Conservation (phyloP, 2,797 vertebrate species). For the Pseudopleuronectes americanus region DNA sequence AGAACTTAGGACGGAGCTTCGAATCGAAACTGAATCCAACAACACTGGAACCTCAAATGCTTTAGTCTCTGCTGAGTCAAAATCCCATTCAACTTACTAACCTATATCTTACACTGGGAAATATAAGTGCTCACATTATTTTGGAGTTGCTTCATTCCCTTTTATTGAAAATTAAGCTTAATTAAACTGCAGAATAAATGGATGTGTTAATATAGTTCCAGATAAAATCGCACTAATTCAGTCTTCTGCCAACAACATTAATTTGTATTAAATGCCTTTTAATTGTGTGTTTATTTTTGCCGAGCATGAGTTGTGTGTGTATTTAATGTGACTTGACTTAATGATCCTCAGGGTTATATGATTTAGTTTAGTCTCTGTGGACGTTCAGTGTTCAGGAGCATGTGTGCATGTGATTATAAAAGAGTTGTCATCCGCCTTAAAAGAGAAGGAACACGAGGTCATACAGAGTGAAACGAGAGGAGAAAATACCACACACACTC, state of each 20-base stretch:
- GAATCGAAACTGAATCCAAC: not conserved
- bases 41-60: not conserved
- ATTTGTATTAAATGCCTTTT: conserved; percentile 12
- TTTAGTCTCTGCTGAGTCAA: not conserved
- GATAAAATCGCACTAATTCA: conserved; percentile 24
- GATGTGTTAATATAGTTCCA: conserved; percentile 1
- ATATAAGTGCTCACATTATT: conserved; percentile 14
- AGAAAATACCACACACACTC: conserved; percentile 19
- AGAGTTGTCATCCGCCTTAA: conserved; percentile 43
- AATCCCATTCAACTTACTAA: conserved; percentile 9
- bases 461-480: conserved; percentile 19
- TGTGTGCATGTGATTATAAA: conserved; percentile 55
- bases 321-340: conserved; percentile 54
- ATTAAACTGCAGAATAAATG: conserved; percentile 12
- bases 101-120: conserved; percentile 1
- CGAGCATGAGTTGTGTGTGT: conserved; percentile 21
- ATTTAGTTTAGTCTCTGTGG: conserved; percentile 33
- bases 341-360: conserved; percentile 32
- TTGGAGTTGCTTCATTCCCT: not conserved
- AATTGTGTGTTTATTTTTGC: conserved; percentile 5
- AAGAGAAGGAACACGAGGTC: conserved; percentile 39
- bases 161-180: conserved; percentile 12
- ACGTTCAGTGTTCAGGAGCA: conserved; percentile 41
- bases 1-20: not conserved
- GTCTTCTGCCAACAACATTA: conserved; percentile 7